Evolutionary conservation across 2,888 invertebrate genomes (phyloP), one percentile per base, ranked within the genome.

Genomic region (Orthosia cruda): DNA sequence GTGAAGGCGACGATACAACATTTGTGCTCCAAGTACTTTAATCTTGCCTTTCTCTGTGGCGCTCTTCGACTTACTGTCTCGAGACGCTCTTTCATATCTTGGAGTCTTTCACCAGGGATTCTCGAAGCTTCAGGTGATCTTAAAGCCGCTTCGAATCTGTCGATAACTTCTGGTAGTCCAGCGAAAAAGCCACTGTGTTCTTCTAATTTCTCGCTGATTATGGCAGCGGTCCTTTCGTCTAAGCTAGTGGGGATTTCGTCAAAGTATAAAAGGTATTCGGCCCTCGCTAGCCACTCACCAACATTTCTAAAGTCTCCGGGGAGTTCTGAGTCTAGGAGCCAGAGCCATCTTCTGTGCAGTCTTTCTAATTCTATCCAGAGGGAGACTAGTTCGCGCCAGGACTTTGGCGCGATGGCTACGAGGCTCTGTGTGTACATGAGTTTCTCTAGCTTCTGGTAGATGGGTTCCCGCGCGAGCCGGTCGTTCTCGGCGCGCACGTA

Each of bases 1-100:
- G 99, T 97, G 96, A 99, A 99, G 80, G 99, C 99, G 90, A 99
- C 98, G 89, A 99, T 97, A 95, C 99, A 99, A 95, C 99, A 99
- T 96, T 99, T 99, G 95, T 99, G 99, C 95, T 99, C 99, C 85
- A 99, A 97, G 97, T 98, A 99, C 95, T 99, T 99, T 91, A 99
- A 97, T 92, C 98, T 97, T 74, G 99, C 98, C 91, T 98, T 97
- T 85, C 99, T 97, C 90, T 98, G 98, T 23, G 98, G 98, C 54
- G 99, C 98, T 88, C 98, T 97, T 75, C 97, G 97, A 87, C 98
- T 98, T 77, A 99, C 97, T 40, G 97, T 97, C 83, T 98, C 97
- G 80, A 99, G 97, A 89, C 99, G 97, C 76, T 97, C 97, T 84
- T 98, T 98, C 97, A 99, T 98, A 90, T 98, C 98, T 87, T 98